These are phyloP conservation scores for Cacatua alba DNA, from an alignment of 2,113 vertebrate genomes.

Conservation along the genomic window DNA sequence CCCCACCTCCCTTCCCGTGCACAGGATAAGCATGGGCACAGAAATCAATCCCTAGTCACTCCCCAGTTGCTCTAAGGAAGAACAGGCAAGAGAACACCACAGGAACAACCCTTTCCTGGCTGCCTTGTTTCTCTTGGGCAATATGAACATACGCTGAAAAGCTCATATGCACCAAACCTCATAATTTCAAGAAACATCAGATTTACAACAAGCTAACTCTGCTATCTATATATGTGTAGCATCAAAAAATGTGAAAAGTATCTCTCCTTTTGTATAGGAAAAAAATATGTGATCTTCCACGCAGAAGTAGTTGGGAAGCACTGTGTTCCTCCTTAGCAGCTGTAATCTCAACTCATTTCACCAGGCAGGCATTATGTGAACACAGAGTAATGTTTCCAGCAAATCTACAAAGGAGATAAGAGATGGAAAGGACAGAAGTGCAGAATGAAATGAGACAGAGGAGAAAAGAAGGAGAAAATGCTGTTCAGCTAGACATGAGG, in stretches of 20 bases:
- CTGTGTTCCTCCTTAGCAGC: not conserved
- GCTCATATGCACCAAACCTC: not conserved
- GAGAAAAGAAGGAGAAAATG: not conserved
- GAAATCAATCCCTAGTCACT: not conserved
- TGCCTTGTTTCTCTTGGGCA: not conserved
- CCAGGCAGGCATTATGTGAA: not conserved
- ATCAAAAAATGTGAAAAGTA: not conserved
- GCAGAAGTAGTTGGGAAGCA: not conserved
- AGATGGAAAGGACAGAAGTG: not conserved
- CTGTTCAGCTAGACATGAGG: not conserved
- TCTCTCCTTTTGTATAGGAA: not conserved
- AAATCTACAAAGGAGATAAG: not conserved
- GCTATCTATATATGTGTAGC: accelerated
- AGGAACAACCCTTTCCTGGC: not conserved
- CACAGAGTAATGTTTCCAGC: not conserved
- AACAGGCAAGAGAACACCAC: not conserved
- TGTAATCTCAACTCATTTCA: slow-evolving; percentile 8
- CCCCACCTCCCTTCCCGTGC: not conserved
- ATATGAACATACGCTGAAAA: not conserved
- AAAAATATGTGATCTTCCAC: not conserved
- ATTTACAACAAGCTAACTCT: not conserved
- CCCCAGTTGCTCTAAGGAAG: not conserved
- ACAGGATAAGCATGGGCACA: not conserved
- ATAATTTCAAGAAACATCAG: not conserved
- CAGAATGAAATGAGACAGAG: not conserved